Evolutionary conservation across 2,797 vertebrate species (phyloP), one percentile per base, ranked within the genome.

Genomic region (Novumbra hubbsi): DNA sequence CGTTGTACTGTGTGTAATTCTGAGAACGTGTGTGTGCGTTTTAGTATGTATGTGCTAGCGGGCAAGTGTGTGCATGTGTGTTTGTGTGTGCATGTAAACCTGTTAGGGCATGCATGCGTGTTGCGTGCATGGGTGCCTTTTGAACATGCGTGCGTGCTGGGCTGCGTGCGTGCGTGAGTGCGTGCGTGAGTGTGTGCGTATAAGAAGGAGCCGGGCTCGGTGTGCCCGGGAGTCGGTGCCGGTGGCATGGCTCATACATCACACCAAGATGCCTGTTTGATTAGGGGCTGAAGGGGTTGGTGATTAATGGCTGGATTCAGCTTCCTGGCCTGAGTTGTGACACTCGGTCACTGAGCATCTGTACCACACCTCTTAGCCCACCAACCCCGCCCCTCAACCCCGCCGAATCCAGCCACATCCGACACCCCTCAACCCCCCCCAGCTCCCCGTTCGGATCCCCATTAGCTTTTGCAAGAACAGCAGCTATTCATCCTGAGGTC

Each of bases 281-380:
- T 98, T 97, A 96, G 96, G 96, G 96, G 96, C 95, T 93, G 95
- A 97, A 96, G 95, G 96, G 95, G 95, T 94, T 92, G 87, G 96
- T 98, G 97, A 98, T 99, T 99, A 97, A 99, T 99, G 92, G 95
- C 93, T 88, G 94, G 95, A 96, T 96, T 97, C 96, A 96, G 95
- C 96, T 95, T 96, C 96, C 95, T 96, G 95, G 96, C 95, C 96
- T 94, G 94, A 96, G 94, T 92, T 93, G 95, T 96, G 96, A 97
- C 96, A 96, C 96, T 93, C 95, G 96, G 96, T 97, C 96, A 97
- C 96, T 96, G 95, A 98, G 96, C 96, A 96, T 96, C 96, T 96
- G 96, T 96, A 97, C 96, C 41, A 81, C 84, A 34, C 41, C 81
- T 81, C 87, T 77, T 76, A 78, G 77, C 85, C 78, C 15, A 3